Evolutionary conservation across 2,113 vertebrate species (phyloP), one percentile per base, ranked within the genome.

Genomic region (Bujurquina vittata): DNA sequence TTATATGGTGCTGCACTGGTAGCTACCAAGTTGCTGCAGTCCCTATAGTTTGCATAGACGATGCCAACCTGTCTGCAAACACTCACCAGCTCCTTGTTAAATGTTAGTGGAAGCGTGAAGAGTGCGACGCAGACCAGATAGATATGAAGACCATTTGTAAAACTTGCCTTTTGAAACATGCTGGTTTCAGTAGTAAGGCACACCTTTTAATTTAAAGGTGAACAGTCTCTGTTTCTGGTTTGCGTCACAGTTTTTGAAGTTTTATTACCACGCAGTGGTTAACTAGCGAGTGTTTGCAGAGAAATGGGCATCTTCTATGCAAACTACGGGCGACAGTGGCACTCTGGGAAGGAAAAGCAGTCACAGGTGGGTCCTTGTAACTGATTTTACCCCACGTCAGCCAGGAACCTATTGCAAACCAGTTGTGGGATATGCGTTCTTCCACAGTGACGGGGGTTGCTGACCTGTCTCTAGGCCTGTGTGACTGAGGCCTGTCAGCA

Each of bases 1-100:
- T 0, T n/a, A 11, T 12, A 35, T 3, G 0, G 60, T 62, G 18
- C 0, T 37, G 59, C 59, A 61, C 31, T 11, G 33, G 59, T 1
- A 20, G 52, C 52, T 54, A 20, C 6, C 49, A 20, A 17, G 2
- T 20, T 52, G 52, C 52, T 20, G 29, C 31, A 1, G 11, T 43
- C 11, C 40, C 40, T 12, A 3, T 43, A 61, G 59, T 61, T 61
- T 61, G 59, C 29, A 61, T 5, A 35, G 15, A 7, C 3, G 46
- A 52, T 18, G 10, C 17, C 0, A 0, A 2, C 46, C 17, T 18
- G 17, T 52, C 49, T 52, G 49, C 15, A 52, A 15, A 18, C 17
- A 18, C 49, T 52, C 49, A 2, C 15, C 1, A 18, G 12, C 49
- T 52, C 3, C 14, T 52, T 17, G 17, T 17, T 52, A 6, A 52